Conservation (phyloP, 2,113 vertebrate genomes). For the Fukomys damarensis region DNA sequence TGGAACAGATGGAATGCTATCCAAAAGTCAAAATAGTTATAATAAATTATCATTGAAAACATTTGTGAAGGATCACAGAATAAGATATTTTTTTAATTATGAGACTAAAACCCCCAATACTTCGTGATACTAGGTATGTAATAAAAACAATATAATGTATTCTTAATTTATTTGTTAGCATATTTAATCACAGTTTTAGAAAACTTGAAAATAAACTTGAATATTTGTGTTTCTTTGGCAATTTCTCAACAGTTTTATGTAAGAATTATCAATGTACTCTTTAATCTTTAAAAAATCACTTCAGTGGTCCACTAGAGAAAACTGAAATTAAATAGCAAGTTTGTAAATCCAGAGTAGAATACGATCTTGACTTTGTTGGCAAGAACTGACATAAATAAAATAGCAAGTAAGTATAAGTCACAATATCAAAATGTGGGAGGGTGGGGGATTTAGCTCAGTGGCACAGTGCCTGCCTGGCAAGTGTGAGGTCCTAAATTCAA, state of each 20-base stretch:
- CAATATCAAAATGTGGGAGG: background rate
- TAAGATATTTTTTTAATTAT: background rate
- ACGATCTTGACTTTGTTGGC: background rate
- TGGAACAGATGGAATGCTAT: background rate
- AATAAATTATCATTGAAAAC: background rate
- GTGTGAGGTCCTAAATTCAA: too few relatives aligned
- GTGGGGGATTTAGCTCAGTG: too few relatives aligned
- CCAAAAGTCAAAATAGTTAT: background rate
- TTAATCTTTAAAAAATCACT: background rate
- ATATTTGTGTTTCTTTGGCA: background rate
- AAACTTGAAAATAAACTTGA: slow-evolving; percentile 18
- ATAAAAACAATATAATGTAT: background rate
- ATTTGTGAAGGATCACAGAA: background rate
- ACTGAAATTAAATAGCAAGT: background rate
- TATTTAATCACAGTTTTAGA: background rate
- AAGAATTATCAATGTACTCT: background rate
- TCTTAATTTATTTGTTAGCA: background rate
- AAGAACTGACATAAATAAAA: background rate
- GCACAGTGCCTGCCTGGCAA: too few relatives aligned
- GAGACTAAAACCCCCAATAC: background rate
- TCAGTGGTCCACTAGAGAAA: background rate
- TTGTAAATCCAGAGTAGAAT: background rate
- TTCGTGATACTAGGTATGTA: background rate
- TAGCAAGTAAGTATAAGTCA: background rate
- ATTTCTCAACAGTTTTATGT: background rate